These are phyloP conservation scores for Tyrannus savana DNA, from an alignment of 2,113 vertebrate species.

Conservation along the genomic window DNA sequence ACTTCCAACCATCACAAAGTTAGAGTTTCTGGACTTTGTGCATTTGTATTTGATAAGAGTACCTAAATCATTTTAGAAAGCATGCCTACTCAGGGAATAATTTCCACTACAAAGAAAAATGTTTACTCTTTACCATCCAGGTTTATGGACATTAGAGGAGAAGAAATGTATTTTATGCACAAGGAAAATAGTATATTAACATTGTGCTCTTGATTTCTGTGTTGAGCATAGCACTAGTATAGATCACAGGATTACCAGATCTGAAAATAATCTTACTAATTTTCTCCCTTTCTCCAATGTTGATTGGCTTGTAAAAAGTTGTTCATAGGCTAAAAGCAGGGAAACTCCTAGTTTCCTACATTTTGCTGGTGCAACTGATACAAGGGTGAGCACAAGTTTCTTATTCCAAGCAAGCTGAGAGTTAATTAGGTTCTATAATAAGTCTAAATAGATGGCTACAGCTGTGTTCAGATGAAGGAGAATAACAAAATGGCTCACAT, in stretches of 20 bases:
- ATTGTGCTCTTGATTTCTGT: neutral
- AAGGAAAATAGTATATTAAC: neutral
- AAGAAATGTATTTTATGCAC: neutral
- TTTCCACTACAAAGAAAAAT: neutral
- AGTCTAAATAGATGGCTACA: constrained; percentile 4
- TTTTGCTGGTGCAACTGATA: constrained; percentile 36
- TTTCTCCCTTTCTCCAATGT: neutral
- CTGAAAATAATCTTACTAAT: neutral
- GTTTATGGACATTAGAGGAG: neutral
- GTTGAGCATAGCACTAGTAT: neutral
- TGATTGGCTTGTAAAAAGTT: neutral
- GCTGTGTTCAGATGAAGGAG: constrained; percentile 23
- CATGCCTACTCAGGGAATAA: neutral
- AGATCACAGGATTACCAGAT: neutral
- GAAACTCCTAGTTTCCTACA: constrained; percentile 30
- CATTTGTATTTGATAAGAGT: neutral
- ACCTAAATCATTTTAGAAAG: neutral
- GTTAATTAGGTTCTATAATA: constrained; percentile 17
- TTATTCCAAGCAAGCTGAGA: constrained; percentile 29
- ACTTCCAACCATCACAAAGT: neutral
- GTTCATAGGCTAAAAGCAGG: constrained; percentile 25
- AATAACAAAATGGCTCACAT: neutral
- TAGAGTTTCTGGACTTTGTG: neutral
- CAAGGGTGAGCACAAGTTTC: neutral
- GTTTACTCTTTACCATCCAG: neutral